Conservation (phyloP, 1,140 invertebrate genomes). For the Leucophenga varia region DNA sequence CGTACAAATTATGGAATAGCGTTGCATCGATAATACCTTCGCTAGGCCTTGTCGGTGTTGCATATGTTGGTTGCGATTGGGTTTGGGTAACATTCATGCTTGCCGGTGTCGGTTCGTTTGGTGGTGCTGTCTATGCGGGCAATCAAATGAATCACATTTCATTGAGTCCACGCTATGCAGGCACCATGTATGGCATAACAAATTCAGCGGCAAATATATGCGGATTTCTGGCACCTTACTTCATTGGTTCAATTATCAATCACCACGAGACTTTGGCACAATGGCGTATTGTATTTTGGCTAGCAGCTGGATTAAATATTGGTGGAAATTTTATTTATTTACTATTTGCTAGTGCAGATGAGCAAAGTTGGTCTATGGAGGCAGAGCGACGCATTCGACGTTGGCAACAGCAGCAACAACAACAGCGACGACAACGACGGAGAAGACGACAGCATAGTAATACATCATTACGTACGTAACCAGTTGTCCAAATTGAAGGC, state of each 20-base stretch:
- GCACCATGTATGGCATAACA: slow-evolving; percentile 85
- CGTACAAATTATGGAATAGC: slow-evolving; percentile 76
- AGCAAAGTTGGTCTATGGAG: slow-evolving; percentile 70
- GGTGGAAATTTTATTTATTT: slow-evolving; percentile 77
- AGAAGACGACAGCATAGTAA: no score
- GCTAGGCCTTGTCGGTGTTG: slow-evolving; percentile 71
- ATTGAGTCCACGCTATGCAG: slow-evolving; percentile 80
- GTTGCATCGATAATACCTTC: slow-evolving; percentile 74
- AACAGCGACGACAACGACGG: no score
- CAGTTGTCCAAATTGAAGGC: no score
- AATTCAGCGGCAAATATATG: slow-evolving; percentile 85
- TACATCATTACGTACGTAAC: no score
- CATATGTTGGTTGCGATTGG: slow-evolving; percentile 75
- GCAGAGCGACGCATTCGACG: no score
- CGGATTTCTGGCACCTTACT: slow-evolving; percentile 82
- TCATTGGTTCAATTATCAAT: slow-evolving; percentile 72
- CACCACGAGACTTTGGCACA: slow-evolving; percentile 78
- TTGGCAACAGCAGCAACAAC: no score
- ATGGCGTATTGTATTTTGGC: slow-evolving; percentile 87
- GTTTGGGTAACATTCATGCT: slow-evolving; percentile 70
- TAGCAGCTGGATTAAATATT: slow-evolving; percentile 78
- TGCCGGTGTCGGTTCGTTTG: slow-evolving; percentile 69
- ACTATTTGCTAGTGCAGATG: slow-evolving; percentile 78
- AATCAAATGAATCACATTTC: slow-evolving; percentile 88
- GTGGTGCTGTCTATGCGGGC: slow-evolving; percentile 74